A percentile compares a stretch with the other conserved stretches of the same genome.
Conservation (phyloP, 2,888 invertebrate genomes). For the Suillia variegata region DNA sequence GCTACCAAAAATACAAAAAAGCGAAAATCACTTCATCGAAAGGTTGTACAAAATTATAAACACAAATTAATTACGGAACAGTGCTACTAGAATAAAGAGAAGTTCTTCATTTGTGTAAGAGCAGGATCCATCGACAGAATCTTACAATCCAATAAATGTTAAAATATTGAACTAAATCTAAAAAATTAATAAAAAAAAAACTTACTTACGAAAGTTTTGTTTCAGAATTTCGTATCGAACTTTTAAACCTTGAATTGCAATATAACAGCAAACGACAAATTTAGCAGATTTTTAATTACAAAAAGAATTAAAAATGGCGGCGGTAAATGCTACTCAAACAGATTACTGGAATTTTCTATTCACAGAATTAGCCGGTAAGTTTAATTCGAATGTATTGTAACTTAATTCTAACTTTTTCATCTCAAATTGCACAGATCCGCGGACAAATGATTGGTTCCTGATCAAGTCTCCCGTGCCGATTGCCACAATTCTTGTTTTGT, state of each 20-base stretch:
- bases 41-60: too few relatives aligned
- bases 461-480: constrained; percentile 75
- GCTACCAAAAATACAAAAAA: too few relatives aligned
- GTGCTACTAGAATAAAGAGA: too few relatives aligned
- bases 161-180: too few relatives aligned
- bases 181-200: too few relatives aligned
- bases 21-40: too few relatives aligned
- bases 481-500: constrained; percentile 69
- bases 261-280: neutral
- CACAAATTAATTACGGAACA: too few relatives aligned
- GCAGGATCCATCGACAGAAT: too few relatives aligned
- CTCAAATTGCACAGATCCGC: constrained; percentile 62
- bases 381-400: neutral
- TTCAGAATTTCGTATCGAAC: constrained; percentile 38
- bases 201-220: too few relatives aligned
- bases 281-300: constrained; percentile 45
- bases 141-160: too few relatives aligned
- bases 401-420: neutral
- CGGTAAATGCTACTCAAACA: constrained; percentile 67
- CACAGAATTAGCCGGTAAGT: constrained; percentile 69
- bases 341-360: constrained; percentile 70
- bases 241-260: constrained; percentile 24
- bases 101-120: too few relatives aligned
- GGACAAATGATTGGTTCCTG: constrained; percentile 70
- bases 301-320: constrained; percentile 60